Evolutionary conservation across 2,113 vertebrate species (phyloP), one percentile per base, ranked within the genome.

Genomic region (Oenanthe oenanthe): DNA sequence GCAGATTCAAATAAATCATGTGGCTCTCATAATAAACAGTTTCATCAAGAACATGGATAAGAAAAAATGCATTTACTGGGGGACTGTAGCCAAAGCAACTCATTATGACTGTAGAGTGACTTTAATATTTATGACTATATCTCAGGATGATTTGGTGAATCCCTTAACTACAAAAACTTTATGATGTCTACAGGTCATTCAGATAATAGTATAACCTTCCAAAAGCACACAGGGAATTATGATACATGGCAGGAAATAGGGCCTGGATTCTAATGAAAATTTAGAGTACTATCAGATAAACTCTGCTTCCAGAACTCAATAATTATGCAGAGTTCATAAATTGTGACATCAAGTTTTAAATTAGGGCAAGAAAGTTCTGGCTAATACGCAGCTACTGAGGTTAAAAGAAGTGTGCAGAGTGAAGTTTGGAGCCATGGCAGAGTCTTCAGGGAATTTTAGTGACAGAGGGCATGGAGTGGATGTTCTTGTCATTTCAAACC

Each of bases 241-340:
- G 76, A 84, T 28, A 81, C 66, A 40, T 76, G 68, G 60, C 86
- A 94, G 73, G 77, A 84, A 95, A 57, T 31, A 79, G 26, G 56
- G 17, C 31, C n/a, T 2, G 8, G 43, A 57, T 92, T 88, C 54
- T 89, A 85, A 86, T 91, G 89, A 80, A 73, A 79, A 94, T 88
- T 85, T 94, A 88, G 79, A 89, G 76, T 21, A 71, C 50, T 77
- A 82, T 89, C 65, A 79, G 90, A 91, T 92, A 82, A 85, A 81
- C 94, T 88, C 82, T 61, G 43, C 62, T 6, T 85, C 68, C 78
- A 77, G 72, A 89, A 88, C 79, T 96, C 88, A 84, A 83, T 95
- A 91, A 95, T 96, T 93, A 93, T 93, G 90, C 70, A 26, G 51
- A 94, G 95, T 93, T 87, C 86, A 95, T 94, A 91, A 96, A 95